These are phyloP conservation scores for Drosophila recens DNA, from an alignment of 2,888 invertebrate genomes.

Conservation along the genomic window DNA sequence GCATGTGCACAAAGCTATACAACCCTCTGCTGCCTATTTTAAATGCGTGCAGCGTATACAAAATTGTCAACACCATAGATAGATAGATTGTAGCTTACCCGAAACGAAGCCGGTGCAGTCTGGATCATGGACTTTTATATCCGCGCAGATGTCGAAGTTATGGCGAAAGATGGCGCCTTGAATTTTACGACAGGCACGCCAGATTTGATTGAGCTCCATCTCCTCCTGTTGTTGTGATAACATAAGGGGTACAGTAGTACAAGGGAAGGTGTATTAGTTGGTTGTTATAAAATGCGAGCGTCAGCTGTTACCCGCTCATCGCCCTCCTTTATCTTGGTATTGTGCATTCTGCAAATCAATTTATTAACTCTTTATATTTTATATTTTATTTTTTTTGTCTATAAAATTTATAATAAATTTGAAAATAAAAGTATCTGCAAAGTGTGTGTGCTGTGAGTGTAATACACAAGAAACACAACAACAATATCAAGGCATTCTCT, in stretches of 20 bases:
- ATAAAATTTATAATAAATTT: constrained; percentile 36
- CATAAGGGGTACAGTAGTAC: background rate
- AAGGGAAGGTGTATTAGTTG: constrained; percentile 16
- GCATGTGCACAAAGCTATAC: background rate
- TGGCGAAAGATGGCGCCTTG: constrained; percentile 90
- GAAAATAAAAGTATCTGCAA: constrained; percentile 32
- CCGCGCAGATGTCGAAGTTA: constrained; percentile 90
- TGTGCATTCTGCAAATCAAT: constrained; percentile 60
- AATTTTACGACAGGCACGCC: constrained; percentile 93
- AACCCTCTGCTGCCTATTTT: background rate
- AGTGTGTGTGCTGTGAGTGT: constrained; percentile 10
- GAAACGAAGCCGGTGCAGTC: constrained; percentile 89
- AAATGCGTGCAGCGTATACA: background rate
- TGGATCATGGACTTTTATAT: constrained; percentile 89
- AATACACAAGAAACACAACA: constrained; percentile 48
- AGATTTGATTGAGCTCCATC: constrained; percentile 88
- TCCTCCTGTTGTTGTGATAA: constrained; percentile 61
- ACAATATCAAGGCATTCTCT: constrained; percentile 49
- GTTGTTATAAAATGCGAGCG: constrained; percentile 27
- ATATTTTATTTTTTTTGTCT: constrained; percentile 28
- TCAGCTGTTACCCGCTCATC: constrained; percentile 66
- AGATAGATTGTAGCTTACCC: constrained; percentile 83
- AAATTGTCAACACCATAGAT: constrained; percentile 8
- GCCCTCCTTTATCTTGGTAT: constrained; percentile 69
- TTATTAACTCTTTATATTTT: constrained; percentile 40